Evolutionary conservation across 2,888 invertebrate species (phyloP), one percentile per base, ranked within the genome.

Genomic region (Pollenia griseotomentosa): DNA sequence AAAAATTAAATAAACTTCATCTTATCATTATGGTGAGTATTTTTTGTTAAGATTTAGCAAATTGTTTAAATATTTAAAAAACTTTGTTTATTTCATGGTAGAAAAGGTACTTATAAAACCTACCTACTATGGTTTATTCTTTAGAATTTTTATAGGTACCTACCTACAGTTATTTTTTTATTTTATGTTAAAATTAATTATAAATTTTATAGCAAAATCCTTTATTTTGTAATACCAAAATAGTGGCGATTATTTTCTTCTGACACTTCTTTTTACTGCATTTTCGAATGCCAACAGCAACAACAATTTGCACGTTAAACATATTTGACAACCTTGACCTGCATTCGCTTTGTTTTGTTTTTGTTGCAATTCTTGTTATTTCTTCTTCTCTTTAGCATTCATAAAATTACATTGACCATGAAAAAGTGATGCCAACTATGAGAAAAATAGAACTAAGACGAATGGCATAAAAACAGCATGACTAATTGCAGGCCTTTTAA

Each of bases 21-120:
- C 81, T 89, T 40, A 87, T 89, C 70, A 88, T 89, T 44, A 89
- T 89, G 89, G 89, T 89, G 82, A 89, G 89, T 89, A 74, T 48
- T 55, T 10, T 55, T 44, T 53, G 23, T 33, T 33, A 33, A 33
- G 6, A 33, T 33, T 5, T 6, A 33, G 33, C 33, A 33, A 33
- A 6, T 33, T 33, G 4, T 33, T 19, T 16, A 33, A 33, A 48
- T 46, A 51, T 51, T 48, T 63, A 65, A 55, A 11, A 44, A 61
- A 70, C 12, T 59, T 33, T 59, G 9, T 19, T 33, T 33, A 19
- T 4, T 59, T 59, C 7, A 55, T 16, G 19, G n/a, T 9, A n/a
- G 16, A 1, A 55, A 23, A 55, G 0, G 2, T 23, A 23, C 23
- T 11, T 57, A 11, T 19, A 0, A 19, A 1, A 19, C 1, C 1